Evolutionary conservation across 1,140 invertebrate species (phyloP), one percentile per base, ranked within the genome.

Genomic region (Penaeus chinensis): DNA sequence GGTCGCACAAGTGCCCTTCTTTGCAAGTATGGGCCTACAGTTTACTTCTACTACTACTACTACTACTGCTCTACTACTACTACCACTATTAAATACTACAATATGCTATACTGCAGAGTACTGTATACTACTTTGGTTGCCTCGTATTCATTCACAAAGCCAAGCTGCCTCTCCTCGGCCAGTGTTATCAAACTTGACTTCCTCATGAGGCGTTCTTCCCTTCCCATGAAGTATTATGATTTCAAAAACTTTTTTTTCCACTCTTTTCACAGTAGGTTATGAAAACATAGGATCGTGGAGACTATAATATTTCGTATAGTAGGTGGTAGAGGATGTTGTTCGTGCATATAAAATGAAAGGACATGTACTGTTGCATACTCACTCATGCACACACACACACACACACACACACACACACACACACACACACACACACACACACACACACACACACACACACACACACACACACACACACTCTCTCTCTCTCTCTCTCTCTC

Each of bases 1-100:
- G 92, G 95, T 95, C 54, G 94, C 95, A 62, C 92, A 94, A 84
- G 94, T 97, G 91, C 96, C 96, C 66, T 94, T 98, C 91, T 96
- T 98, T 93, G 97, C 97, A 95, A 96, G 97, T 96, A 96, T 91
- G 94, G 94, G 24, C n/a, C 71, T 3, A 83, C 61, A 42, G 61
- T 54, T 82, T 82, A 47, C 24, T 65, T 7, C 60, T 27, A 42
- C n/a, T 82, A 54, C 54, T 54, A 54, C 54, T 54, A 13, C 54
- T 54, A 24, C 65, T 66, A 11, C 65, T 66, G 11, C 65, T 66
- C 65, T 22, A 66, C 24, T 66, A 66, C 65, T 66, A 66, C 24
- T 66, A 66, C 65, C 24, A 66, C 24, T 66, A 66, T 24, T 42
- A 71, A 16, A 24, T n/a, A 32, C 32, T 71, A 71, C 10, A 54